These are phyloP conservation scores for Potamilus streckersoni DNA, from an alignment of 1,140 invertebrate species.

Conservation along the genomic window DNA sequence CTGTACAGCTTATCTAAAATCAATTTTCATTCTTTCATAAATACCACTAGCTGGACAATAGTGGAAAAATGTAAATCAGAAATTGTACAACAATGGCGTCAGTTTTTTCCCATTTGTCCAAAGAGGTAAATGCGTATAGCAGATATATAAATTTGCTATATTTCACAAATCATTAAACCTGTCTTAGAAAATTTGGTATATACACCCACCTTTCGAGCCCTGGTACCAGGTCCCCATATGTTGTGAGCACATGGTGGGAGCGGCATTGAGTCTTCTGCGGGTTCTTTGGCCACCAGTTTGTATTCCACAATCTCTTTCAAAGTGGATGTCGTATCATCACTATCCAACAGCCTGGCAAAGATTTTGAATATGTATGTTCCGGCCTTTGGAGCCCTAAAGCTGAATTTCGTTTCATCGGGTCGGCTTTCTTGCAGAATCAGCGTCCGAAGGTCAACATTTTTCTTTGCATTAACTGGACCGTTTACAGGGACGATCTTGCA, in stretches of 20 bases:
- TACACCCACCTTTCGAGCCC: conserved; percentile 18
- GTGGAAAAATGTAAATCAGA: too few species aligned
- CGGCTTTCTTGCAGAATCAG: conserved; percentile 61
- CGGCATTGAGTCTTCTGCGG: conserved; percentile 51
- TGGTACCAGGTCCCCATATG: conserved; percentile 64
- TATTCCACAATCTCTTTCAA: conserved; percentile 64
- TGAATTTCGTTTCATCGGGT: conserved; percentile 58
- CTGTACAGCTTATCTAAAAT: too few species aligned
- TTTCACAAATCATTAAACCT: not conserved
- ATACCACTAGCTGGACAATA: too few species aligned
- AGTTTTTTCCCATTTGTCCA: too few species aligned
- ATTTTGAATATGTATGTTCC: conserved; percentile 66
- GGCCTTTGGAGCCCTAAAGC: conserved; percentile 59
- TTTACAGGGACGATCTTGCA: conserved; percentile 43
- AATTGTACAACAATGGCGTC: too few species aligned
- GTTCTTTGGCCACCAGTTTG: conserved; percentile 59
- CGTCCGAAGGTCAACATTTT: conserved; percentile 58
- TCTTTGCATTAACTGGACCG: conserved; percentile 39
- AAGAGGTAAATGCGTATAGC: too few species aligned
- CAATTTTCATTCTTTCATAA: too few species aligned
- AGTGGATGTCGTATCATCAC: conserved; percentile 49
- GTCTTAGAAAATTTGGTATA: not conserved
- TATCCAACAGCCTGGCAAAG: conserved; percentile 60
- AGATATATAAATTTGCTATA: too few species aligned
- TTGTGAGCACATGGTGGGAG: conserved; percentile 61